These are phyloP conservation scores for Hemibagrus guttatus DNA, from an alignment of 2,797 vertebrate species.

Conservation along the genomic window DNA sequence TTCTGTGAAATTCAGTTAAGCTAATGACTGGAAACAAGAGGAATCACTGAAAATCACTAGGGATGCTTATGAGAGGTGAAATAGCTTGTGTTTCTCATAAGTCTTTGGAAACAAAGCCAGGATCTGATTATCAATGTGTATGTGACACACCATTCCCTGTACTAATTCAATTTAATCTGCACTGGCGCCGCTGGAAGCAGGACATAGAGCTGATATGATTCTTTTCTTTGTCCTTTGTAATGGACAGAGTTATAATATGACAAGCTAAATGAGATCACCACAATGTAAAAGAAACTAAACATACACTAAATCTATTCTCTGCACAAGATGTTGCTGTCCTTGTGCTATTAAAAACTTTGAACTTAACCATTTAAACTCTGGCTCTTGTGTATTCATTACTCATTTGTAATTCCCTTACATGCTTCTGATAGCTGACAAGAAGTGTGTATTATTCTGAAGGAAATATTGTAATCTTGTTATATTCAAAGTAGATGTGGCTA, in stretches of 20 bases:
- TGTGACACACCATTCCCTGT: constrained; percentile 13
- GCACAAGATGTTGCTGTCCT: not conserved
- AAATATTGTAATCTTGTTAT: not conserved
- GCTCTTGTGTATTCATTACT: not conserved
- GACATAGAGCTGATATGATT: constrained; percentile 1
- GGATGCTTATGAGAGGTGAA: constrained; percentile 22
- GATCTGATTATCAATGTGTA: constrained; percentile 31
- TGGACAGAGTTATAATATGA: constrained; percentile 11
- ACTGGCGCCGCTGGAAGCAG: not conserved
- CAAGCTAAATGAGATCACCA: not conserved
- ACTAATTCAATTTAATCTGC: constrained; percentile 26
- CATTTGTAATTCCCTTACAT: not conserved
- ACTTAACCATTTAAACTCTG: not conserved
- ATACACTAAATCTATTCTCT: not conserved
- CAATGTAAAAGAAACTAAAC: constrained; percentile 21
- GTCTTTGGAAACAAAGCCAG: constrained; percentile 21
- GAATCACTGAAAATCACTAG: constrained; percentile 9
- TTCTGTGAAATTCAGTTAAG: constrained; percentile 31
- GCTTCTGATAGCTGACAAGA: not conserved
- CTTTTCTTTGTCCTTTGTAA: constrained; percentile 22
- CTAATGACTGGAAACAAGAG: constrained; percentile 38
- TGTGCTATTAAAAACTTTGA: not conserved
- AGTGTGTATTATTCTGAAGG: not conserved
- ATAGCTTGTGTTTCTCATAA: constrained; percentile 12
- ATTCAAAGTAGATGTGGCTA: too few species aligned